A percentile compares a stretch with the other conserved stretches of the same genome.
phyloP scores from a whole-genome alignment of 2,797 vertebrate species.

The Otus scops region DNA sequence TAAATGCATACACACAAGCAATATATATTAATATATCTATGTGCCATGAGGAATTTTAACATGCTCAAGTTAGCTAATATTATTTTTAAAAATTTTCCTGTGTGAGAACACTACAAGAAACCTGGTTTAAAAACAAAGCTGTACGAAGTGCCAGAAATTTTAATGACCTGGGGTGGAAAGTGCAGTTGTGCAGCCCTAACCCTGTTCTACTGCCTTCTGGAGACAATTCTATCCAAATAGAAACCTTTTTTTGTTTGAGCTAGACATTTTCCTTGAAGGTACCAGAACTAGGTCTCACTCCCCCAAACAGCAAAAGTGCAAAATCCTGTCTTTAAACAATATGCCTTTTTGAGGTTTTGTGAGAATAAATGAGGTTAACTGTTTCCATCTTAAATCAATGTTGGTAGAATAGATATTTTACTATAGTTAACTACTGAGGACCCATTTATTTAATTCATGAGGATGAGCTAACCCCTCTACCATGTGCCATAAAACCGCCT shows the following conservation, averaged over 20 bases:
- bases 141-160: background rate
- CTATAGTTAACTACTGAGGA: background rate
- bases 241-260: background rate
- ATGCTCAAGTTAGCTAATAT: background rate
- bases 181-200: background rate
- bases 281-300: background rate
- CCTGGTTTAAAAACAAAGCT: background rate
- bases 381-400: background rate
- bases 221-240: background rate
- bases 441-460: background rate
- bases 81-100: background rate
- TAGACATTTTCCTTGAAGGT: background rate
- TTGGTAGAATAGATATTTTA: background rate
- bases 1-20: background rate
- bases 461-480: background rate
- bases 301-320: background rate
- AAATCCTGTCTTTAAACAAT: background rate
- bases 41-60: background rate
- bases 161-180: background rate
- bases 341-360: background rate
- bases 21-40: background rate
- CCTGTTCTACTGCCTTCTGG: background rate
- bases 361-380: background rate
- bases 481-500: background rate
- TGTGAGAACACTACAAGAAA: background rate